Conservation (phyloP, 2,797 vertebrate genomes). For the Microctenopoma lineatum region DNA sequence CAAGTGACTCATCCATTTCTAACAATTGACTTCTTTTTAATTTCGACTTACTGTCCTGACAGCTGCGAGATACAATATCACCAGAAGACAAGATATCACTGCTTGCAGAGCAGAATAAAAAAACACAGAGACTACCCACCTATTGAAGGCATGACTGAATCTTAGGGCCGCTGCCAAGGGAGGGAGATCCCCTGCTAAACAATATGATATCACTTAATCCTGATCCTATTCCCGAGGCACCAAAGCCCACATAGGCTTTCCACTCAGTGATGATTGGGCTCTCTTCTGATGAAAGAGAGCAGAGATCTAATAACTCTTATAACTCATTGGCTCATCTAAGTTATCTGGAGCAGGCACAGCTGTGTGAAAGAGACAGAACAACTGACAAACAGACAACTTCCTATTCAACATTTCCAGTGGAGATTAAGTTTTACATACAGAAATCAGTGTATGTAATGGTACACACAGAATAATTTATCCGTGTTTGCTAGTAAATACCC, state of each 20-base stretch:
- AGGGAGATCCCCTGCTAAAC: constrained; percentile 74
- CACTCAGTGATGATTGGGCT: constrained; percentile 77
- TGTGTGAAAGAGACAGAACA: constrained; percentile 38
- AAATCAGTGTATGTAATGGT: neutral
- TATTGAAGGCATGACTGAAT: constrained; percentile 68
- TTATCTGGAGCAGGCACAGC: constrained; percentile 78
- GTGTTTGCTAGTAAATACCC: no score
- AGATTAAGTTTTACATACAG: neutral
- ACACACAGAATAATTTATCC: no score
- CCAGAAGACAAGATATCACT: constrained; percentile 42
- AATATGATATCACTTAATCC: constrained; percentile 77
- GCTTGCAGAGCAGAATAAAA: constrained; percentile 45
- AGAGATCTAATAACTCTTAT: constrained; percentile 71
- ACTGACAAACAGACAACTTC: constrained; percentile 30
- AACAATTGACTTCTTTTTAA: constrained; percentile 67
- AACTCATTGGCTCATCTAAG: constrained; percentile 81
- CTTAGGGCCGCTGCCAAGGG: constrained; percentile 58
- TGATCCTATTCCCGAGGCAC: constrained; percentile 62
- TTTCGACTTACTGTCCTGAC: constrained; percentile 60
- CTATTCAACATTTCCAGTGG: neutral
- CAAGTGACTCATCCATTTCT: constrained; percentile 64
- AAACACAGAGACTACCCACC: constrained; percentile 61
- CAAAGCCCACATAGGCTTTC: constrained; percentile 76
- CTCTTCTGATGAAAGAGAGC: constrained; percentile 79
- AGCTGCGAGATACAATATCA: constrained; percentile 69